Evolutionary conservation across 2,888 invertebrate species (phyloP).

Genomic region (Hydriomena furcata): DNA sequence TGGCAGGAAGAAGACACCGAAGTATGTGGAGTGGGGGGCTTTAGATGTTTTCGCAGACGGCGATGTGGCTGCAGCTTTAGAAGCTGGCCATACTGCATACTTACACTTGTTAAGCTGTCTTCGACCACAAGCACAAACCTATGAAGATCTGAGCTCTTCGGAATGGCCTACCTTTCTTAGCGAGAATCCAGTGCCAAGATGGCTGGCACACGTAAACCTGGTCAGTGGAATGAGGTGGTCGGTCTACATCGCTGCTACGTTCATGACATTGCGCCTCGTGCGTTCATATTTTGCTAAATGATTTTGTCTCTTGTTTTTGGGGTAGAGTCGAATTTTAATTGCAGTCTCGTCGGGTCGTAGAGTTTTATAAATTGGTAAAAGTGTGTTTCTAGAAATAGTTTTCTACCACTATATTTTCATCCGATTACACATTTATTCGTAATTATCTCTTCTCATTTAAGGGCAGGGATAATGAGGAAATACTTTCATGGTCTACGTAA

Average conservation of each 20-base stretch:
- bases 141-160: conserved; percentile 54
- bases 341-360: neutral
- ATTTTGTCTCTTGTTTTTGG: neutral
- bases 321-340: neutral
- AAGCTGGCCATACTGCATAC: conserved; percentile 72
- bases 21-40: conserved; percentile 69
- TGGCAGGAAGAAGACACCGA: conserved; percentile 37
- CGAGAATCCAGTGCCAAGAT: conserved; percentile 41
- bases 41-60: conserved; percentile 73
- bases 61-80: conserved; percentile 66
- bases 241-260: conserved; percentile 44
- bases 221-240: conserved; percentile 47
- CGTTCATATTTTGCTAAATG: conserved; percentile 18
- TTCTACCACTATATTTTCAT: neutral
- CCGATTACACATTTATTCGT: conserved; percentile 6
- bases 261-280: conserved; percentile 41
- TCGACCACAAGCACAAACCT: conserved; percentile 70
- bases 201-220: conserved; percentile 53
- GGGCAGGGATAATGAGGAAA: conserved; percentile 1
- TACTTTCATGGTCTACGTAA: neutral
- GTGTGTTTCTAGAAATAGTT: neutral
- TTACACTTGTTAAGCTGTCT: conserved; percentile 60
- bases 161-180: conserved; percentile 51
- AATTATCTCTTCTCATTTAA: conserved; percentile 1
- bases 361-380: conserved; percentile 2